phyloP scores from a whole-genome alignment of 1,140 invertebrate genomes.

The Bombus pascuorum region DNA sequence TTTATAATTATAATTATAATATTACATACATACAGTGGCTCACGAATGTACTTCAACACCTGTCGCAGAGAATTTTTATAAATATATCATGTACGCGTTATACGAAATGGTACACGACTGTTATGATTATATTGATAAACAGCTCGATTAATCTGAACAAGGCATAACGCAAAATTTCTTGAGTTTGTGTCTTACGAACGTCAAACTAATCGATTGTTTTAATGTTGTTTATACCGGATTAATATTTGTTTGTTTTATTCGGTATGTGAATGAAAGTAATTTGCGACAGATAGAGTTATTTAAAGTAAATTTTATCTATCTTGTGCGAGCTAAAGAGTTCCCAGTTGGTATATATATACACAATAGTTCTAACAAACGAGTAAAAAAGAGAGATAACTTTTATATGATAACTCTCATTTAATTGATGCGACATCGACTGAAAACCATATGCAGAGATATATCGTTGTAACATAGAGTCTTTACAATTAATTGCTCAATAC shows the following conservation, averaged over 20 bases:
- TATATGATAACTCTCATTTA: constrained; percentile 20
- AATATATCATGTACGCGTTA: too few relatives aligned
- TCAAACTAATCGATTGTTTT: not conserved
- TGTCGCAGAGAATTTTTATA: too few relatives aligned
- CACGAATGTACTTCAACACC: too few relatives aligned
- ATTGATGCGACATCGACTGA: constrained; percentile 28
- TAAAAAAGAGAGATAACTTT: not conserved
- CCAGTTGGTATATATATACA: too few relatives aligned
- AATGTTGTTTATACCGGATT: not conserved
- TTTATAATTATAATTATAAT: too few relatives aligned
- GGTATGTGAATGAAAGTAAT: constrained; percentile 1
- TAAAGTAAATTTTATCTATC: not conserved
- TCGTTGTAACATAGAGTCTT: constrained; percentile 69
- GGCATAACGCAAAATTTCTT: not conserved
- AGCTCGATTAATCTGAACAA: too few relatives aligned
- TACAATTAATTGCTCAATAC: constrained; percentile 76
- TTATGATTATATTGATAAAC: too few relatives aligned
- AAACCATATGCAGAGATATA: constrained; percentile 38
- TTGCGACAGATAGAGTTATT: not conserved
- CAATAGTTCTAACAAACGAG: too few relatives aligned
- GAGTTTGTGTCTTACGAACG: not conserved
- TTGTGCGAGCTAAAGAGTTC: too few relatives aligned
- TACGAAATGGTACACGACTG: too few relatives aligned
- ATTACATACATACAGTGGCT: too few relatives aligned
- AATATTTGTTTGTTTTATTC: constrained; percentile 7